Base-by-base conservation (phyloP, 1,140 invertebrate species). In the Periplaneta americana region DNA sequence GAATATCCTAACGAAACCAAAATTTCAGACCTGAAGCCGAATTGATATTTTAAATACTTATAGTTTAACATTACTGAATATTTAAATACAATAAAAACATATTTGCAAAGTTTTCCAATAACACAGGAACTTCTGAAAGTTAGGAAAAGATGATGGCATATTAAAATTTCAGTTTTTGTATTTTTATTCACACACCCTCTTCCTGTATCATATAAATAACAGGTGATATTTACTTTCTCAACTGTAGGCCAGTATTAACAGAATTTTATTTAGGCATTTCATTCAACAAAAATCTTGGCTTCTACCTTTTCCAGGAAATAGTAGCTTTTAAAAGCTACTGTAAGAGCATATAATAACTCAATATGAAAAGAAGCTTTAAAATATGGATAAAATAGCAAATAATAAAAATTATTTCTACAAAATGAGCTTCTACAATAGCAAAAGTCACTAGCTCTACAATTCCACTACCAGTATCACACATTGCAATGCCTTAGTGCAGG, bases 401-500 rank as follows among this genome's bases (percentile, higher is more conserved):
- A 13, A 48, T 48, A 18, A 48, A 48, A 48, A 48, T 1, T 48
- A 15, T 48, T 48, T 48, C 39, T 48, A 18, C 39, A 48, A 9
- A n/a, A 66, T 66, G 32, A 22, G 31, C 22, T 34, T 33, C 75
- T 77, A 77, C 33, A 77, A 77, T 36, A 77, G 32, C 75, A 77
- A 77, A 77, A 36, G 57, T 34, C 11, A 57, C 78, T 22, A 18
- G 3, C 2, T 77, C 75, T 77, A 77, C 33, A 36, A 33, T 10
- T 36, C 35, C 75, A 36, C 3, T 77, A 57, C 35, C 75, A 36
- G 1, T 77, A 57, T 79, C 2, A 81, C n/a, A 74, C 17, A 31
- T 83, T 80, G 48, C 81, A 83, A n/a, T 82, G 48, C 22, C 48
- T 48, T 66, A 66, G 48, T 66, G 48, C 0, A 66, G 79, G 36